Base-by-base conservation (phyloP, 2,113 vertebrate genomes). In the Chloebia gouldiae region DNA sequence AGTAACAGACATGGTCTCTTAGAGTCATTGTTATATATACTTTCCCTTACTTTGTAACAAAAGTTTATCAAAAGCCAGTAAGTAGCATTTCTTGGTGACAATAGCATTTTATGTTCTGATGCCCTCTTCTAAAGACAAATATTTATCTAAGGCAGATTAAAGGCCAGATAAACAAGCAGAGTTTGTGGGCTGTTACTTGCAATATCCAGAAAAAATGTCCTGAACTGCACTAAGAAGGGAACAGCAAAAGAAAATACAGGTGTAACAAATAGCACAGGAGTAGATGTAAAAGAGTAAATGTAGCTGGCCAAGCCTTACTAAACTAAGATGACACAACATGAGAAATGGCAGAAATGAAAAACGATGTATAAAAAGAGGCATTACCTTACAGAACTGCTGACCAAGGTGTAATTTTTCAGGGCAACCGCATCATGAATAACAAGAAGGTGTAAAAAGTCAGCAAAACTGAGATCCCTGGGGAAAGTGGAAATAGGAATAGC, bases 381-480 rank as follows among this genome's bases (percentile, higher is more conserved):
- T 89, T 94, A 68, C 69, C 49, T 87, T 85, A 68, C 30, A 81
- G 72, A 94, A 71, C 73, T 96, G 90, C 93, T 96, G 81, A 95
- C 13, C 37, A 76, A 56, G 25, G 40, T 44, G 30, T 45, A 94
- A 93, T 90, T 96, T 91, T 82, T 13, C 59, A 51, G 37, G 53
- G 25, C 45, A 80, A 60, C 15, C 3, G 22, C 53, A 51, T 76
- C 5, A 72, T 87, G 78, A 96, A 93, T 93, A 95, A 86, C 23
- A 91, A 91, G 50, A 66, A 81, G 57, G 37, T 60, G 13, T 76
- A 90, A 87, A 83, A 93, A 85, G 24, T 90, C 85, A 85, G 65
- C 61, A 85, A 90, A 85, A 85, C 22, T 72, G 31, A 82, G 23
- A 27, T 68, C 49, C 53, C 37, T 61, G 21, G 20, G 35, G 57